Base-by-base conservation (phyloP, 2,888 invertebrate species). In the Ischnura elegans region DNA sequence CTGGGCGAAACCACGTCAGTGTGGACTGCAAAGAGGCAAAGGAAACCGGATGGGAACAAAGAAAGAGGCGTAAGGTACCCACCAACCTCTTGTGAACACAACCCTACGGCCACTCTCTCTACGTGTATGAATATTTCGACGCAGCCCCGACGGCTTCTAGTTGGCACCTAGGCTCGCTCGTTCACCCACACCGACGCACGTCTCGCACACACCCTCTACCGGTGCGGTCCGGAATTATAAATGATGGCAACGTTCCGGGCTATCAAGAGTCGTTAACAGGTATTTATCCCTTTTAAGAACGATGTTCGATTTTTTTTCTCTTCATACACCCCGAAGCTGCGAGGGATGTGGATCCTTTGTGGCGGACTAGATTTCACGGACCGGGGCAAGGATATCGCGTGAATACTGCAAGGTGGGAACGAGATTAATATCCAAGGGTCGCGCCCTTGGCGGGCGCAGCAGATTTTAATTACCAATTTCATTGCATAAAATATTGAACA, bases 191-290 rank as follows among this genome's bases (percentile, higher is more conserved):
- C 51, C 51, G 13, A 2, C 6, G 36, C 25, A 25, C 36, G 36
- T 36, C 76, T 10, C 8, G 25, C 76, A 13, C 76, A n/a, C 76
- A 13, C 76, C 61, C 61, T 6, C 55, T 21, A 4, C 19, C 55
- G 25, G 36, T 36, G 25, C 13, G 13, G 5, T 16, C 76, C 3
- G 36, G 76, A 76, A 76, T 76, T 36, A 76, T 76, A 76, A 76
- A 76, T 76, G 76, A 29, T 8, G 6, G 76, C 10, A 76, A 36
- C 36, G 0, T 76, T 76, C 36, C 10, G 36, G 36, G 36, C 76
- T 76, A 76, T 76, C 76, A 76, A 36, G 76, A 13, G 36, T 76
- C 76, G 76, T 76, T 76, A 76, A 36, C 76, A 76, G n/a, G 13
- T 36, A 76, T 36, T 76, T 36, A 76, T 36, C 76, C 36, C 76